phyloP scores from a whole-genome alignment of 2,797 vertebrate species.

The Balearica regulorum region DNA sequence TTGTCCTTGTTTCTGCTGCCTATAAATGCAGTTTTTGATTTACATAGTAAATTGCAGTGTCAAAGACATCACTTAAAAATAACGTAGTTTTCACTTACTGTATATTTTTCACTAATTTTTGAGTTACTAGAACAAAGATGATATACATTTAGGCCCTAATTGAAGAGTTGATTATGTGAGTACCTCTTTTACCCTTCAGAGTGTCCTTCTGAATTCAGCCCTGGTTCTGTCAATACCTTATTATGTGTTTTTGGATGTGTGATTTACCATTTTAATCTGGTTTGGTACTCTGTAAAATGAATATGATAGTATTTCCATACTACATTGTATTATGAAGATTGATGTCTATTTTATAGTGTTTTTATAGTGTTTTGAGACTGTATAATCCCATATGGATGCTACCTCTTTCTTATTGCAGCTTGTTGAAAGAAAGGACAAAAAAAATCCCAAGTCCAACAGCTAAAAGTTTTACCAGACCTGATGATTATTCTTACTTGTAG shows the following conservation, averaged over 20 bases:
- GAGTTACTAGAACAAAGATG: neutral
- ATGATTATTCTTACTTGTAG: neutral
- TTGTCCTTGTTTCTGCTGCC: constrained; percentile 1
- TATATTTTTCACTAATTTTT: constrained; percentile 21
- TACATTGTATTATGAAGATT: neutral
- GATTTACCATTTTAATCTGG: neutral
- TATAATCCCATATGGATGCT: neutral
- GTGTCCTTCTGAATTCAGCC: neutral
- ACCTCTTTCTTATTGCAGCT: neutral
- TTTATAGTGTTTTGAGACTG: neutral
- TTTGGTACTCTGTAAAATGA: neutral
- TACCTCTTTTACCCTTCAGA: neutral
- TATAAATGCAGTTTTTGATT: constrained; percentile 6
- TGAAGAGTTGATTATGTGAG: constrained; percentile 23
- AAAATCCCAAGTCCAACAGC: neutral
- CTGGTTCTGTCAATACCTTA: neutral
- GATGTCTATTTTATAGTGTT: neutral
- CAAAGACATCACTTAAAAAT: neutral
- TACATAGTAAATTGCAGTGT: constrained; percentile 4
- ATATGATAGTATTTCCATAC: neutral
- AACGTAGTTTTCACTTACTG: constrained; percentile 2
- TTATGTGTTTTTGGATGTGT: neutral
- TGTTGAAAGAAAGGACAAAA: neutral
- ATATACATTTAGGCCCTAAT: neutral
- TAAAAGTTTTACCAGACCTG: neutral